phyloP scores from a whole-genome alignment of 1,140 invertebrate genomes.

The Ceratina japonica region DNA sequence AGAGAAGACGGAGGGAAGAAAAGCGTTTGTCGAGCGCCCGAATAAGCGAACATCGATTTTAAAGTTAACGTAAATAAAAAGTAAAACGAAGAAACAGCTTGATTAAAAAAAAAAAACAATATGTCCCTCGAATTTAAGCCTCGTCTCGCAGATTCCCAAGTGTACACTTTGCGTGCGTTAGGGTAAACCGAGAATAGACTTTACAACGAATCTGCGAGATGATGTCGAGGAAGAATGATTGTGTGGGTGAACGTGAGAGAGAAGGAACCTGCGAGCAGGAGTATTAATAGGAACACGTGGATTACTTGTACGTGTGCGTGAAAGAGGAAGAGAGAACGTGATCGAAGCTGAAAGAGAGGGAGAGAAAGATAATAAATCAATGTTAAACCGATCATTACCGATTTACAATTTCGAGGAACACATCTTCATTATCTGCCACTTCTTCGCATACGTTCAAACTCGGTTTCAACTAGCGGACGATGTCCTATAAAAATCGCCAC shows the following conservation, averaged over 20 bases:
- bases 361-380: conserved; percentile 69
- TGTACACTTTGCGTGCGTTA: conserved; percentile 52
- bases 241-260: conserved; percentile 23
- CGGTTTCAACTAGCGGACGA: conserved; percentile 54
- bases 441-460: conserved; percentile 67
- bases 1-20: not conserved
- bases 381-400: conserved; percentile 68
- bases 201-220: conserved; percentile 75
- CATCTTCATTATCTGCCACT: conserved; percentile 67
- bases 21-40: conserved; percentile 75
- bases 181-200: conserved; percentile 51
- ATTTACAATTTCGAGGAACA: conserved; percentile 66
- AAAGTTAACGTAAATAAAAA: conserved; percentile 49
- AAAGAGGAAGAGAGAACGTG: conserved; percentile 37
- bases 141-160: conserved; percentile 75
- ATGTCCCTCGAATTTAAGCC: conserved; percentile 65
- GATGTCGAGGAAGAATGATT: conserved; percentile 64
- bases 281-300: conserved; percentile 30
- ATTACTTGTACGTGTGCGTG: conserved; percentile 11
- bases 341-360: conserved; percentile 36
- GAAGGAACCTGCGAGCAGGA: conserved; percentile 27
- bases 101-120: conserved; percentile 20
- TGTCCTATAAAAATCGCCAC: not conserved
- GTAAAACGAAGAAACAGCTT: conserved; percentile 41
- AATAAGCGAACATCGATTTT: conserved; percentile 65